Base-by-base conservation (phyloP, 2,888 invertebrate species). In the Hydropsyche betteni region DNA sequence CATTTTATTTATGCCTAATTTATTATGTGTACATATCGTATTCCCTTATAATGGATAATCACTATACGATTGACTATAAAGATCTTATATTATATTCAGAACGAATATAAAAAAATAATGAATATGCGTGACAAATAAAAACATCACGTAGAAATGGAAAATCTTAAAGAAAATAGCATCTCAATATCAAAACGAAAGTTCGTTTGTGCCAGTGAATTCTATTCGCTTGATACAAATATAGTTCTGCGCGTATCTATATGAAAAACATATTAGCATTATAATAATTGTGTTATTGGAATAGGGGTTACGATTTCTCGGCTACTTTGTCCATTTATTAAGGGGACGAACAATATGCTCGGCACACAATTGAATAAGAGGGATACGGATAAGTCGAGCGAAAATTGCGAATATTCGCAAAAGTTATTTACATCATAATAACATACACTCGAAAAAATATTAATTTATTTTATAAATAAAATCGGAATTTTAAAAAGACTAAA, bases 241-340 rank as follows among this genome's bases (percentile, higher is more conserved):
- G 10, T 44, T 44, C 3, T 44, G 44, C 44, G 10, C 44, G 44
- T 44, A 44, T 6, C 44, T 36, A 34, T 36, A 64, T 12, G 36
- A 64, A 10, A 64, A 36, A 12, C 34, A 36, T 64, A 36, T 64
- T 36, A 36, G 64, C 64, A 64, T 64, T 64, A 64, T 64, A 64
- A 64, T 64, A 64, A 64, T 64, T 64, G 64, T 64, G 36, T 64
- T 64, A 64, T 64, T 36, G 64, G 64, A 64, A 64, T 64, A n/a
- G 34, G 64, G 64, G 64, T 64, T 33, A 64, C 64, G 34, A 36
- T 64, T 64, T 64, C 64, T 36, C 64, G 64, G 64, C 64, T 64
- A 64, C 34, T 64, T 64, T 64, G 36, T 64, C 64, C 64, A 12
- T 64, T 64, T 64, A 64, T 64, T 64, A 64, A 64, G 36, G 12